phyloP scores from a whole-genome alignment of 2,888 invertebrate species.

The Drosophila yooni region DNA sequence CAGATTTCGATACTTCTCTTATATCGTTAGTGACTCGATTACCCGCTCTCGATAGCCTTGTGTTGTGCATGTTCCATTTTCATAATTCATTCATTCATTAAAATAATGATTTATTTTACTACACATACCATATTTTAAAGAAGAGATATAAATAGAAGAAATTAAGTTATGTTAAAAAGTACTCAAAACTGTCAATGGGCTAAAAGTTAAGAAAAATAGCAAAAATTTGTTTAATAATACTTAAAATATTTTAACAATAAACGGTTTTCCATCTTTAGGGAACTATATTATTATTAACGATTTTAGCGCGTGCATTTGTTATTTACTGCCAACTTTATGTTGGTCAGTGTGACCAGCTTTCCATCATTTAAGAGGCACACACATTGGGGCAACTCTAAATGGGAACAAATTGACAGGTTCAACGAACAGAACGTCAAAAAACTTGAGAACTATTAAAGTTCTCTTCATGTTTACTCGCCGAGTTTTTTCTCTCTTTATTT shows the following conservation, averaged over 20 bases:
- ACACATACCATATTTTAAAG: neutral
- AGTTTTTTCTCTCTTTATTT: constrained; percentile 33
- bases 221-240: neutral
- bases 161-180: neutral
- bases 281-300: neutral
- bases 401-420: constrained; percentile 71
- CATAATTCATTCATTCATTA: too few species aligned
- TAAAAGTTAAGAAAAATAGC: neutral
- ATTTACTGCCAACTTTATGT: neutral
- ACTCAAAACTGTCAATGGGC: neutral
- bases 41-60: too few species aligned
- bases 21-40: too few species aligned
- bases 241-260: neutral
- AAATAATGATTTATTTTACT: neutral
- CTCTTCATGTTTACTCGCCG: constrained; percentile 41
- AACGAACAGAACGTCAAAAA: constrained; percentile 64
- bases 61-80: too few species aligned
- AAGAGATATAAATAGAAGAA: neutral
- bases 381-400: constrained; percentile 44
- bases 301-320: neutral
- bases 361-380: constrained; percentile 10
- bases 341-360: constrained; percentile 27
- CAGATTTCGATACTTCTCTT: too few species aligned
- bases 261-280: neutral
- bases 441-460: constrained; percentile 77